Percentiles rank a stretch among this genome's conserved stretches.
phyloP scores from a whole-genome alignment of 2,113 vertebrate genomes.

The Myiagra hebetior region DNA sequence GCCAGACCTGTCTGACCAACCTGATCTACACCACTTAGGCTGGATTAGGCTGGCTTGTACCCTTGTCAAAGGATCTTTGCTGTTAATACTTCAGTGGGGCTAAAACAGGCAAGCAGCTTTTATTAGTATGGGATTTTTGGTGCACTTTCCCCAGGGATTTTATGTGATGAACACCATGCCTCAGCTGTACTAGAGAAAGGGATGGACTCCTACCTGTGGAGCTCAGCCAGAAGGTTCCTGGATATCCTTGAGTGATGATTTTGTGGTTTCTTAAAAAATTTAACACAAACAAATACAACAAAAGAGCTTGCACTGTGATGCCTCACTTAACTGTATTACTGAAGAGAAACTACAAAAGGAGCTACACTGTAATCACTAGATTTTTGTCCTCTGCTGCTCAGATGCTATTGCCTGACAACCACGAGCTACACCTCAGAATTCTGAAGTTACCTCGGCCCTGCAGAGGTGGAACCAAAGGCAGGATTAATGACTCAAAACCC shows the following conservation, averaged over 20 bases:
- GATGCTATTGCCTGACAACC: neutral
- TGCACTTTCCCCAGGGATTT: neutral
- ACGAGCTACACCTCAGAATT: neutral
- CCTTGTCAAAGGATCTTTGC: neutral
- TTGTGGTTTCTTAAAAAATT: neutral
- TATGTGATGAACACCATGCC: neutral
- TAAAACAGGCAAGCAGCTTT: neutral
- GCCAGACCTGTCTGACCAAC: neutral
- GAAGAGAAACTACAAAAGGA: neutral
- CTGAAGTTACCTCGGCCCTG: neutral
- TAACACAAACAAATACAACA: neutral
- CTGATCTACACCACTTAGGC: neutral
- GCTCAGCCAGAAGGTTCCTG: neutral
- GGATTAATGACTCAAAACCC: neutral
- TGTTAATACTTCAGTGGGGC: neutral
- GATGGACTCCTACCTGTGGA: neutral
- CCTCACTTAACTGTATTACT: neutral
- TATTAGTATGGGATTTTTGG: neutral
- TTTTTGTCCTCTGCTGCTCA: neutral
- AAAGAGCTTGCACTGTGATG: neutral
- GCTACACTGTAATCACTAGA: neutral
- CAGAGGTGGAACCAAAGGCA: neutral
- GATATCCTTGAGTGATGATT: neutral
- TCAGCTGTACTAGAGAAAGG: neutral
- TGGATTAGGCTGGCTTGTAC: neutral